phyloP scores from a whole-genome alignment of 2,113 vertebrate genomes.

The Rostratula benghalensis region DNA sequence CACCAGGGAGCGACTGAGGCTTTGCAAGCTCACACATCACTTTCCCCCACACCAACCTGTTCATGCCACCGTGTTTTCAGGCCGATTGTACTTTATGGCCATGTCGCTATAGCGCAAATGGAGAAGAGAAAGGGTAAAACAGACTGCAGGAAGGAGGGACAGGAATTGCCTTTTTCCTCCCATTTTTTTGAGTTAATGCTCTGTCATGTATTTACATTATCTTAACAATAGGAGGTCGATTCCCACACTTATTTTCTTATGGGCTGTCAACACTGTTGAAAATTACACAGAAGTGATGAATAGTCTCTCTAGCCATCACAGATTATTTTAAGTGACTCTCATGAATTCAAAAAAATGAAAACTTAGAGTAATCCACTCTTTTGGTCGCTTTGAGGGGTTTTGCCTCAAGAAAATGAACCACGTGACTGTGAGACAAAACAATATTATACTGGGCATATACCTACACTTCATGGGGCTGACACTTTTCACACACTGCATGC shows the following conservation, averaged over 20 bases:
- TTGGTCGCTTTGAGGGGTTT: background rate
- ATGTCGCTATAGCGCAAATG: background rate
- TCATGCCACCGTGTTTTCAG: background rate
- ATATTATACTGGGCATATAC: background rate
- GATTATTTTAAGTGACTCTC: background rate
- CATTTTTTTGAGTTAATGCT: background rate
- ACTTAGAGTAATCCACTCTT: background rate
- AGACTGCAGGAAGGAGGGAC: background rate
- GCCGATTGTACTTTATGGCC: background rate
- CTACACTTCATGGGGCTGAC: background rate
- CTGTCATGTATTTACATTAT: background rate
- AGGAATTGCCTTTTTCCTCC: slow-evolving; percentile 3
- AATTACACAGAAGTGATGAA: background rate
- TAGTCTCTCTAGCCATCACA: background rate
- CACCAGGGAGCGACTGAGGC: background rate
- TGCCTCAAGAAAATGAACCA: background rate
- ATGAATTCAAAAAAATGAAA: slow-evolving; percentile 5
- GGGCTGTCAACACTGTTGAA: background rate
- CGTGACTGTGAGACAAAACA: background rate
- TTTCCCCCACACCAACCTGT: background rate
- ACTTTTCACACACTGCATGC: slow-evolving; percentile 6
- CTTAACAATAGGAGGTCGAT: slow-evolving; percentile 9
- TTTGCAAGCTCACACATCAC: background rate
- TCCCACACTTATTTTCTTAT: background rate
- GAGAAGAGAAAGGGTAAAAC: background rate